Evolutionary conservation across 1,140 invertebrate species (phyloP).

Genomic region (Onthophagus taurus): DNA sequence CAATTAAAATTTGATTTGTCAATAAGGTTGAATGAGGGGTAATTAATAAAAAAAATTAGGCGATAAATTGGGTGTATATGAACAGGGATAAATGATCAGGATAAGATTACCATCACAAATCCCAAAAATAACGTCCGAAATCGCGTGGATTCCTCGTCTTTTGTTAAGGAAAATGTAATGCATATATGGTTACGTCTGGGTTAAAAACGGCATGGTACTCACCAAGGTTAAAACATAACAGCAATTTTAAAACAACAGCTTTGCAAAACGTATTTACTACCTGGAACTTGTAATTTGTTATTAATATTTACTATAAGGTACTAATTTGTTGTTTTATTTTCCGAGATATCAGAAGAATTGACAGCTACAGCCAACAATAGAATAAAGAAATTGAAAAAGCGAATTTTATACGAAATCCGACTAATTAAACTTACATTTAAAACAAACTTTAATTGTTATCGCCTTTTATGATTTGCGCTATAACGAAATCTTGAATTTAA

Average conservation of each 20-base stretch:
- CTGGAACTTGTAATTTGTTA: conserved; percentile 20
- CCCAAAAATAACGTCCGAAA: no score
- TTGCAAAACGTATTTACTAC: conserved; percentile 13
- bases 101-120: no score
- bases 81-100: no score
- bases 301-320: conserved; percentile 22
- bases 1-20: not conserved
- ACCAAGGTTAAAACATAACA: conserved; percentile 9
- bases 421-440: no score
- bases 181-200: not conserved
- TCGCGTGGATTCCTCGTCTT: no score
- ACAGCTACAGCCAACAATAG: conserved; percentile 15
- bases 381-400: not conserved
- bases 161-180: no score
- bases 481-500: no score
- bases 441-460: no score
- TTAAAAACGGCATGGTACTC: conserved; percentile 6
- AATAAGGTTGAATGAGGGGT: not conserved
- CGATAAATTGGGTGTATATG: no score
- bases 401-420: no score
- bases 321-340: conserved; percentile 19
- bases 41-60: no score
- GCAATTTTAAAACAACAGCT: conserved; percentile 6
- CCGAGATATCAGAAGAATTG: conserved; percentile 21
- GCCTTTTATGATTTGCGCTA: no score